Conservation (phyloP, 2,888 invertebrate genomes). For the Homarus gammarus region DNA sequence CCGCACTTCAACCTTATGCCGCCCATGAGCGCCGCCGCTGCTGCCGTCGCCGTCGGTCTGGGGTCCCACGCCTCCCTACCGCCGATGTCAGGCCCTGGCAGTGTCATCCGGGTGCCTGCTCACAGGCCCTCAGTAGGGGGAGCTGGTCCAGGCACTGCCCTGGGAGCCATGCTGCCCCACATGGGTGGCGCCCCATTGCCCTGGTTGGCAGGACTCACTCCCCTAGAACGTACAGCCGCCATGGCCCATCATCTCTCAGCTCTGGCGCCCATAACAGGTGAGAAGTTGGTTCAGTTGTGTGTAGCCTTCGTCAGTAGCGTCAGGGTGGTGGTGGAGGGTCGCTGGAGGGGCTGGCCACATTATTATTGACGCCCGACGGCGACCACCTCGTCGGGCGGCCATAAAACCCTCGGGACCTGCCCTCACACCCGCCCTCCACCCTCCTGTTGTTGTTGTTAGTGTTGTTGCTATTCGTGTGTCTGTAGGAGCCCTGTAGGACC, state of each 20-base stretch:
- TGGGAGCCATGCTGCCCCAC: conserved; percentile 66
- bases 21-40: conserved; percentile 72
- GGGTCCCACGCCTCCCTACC: conserved; percentile 59
- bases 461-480: neutral
- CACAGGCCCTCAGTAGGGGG: conserved; percentile 73
- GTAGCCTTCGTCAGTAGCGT: neutral
- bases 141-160: conserved; percentile 30
- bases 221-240: conserved; percentile 74
- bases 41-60: conserved; percentile 63
- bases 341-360: neutral
- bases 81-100: conserved; percentile 66
- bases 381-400: neutral
- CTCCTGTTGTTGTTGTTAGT: neutral
- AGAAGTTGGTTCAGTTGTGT: neutral
- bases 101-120: conserved; percentile 75
- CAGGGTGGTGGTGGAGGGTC: neutral
- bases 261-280: conserved; percentile 74
- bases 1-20: conserved; percentile 68
- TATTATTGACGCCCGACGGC: neutral
- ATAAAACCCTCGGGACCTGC: neutral
- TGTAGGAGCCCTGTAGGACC: neutral
- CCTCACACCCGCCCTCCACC: neutral
- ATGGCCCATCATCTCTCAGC: conserved; percentile 75
- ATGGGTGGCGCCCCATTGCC: conserved; percentile 66
- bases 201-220: conserved; percentile 75